Percentiles rank a stretch among this genome's conserved stretches.
Evolutionary conservation across 2,797 vertebrate genomes (phyloP).

Genomic region (Artibeus lituratus): DNA sequence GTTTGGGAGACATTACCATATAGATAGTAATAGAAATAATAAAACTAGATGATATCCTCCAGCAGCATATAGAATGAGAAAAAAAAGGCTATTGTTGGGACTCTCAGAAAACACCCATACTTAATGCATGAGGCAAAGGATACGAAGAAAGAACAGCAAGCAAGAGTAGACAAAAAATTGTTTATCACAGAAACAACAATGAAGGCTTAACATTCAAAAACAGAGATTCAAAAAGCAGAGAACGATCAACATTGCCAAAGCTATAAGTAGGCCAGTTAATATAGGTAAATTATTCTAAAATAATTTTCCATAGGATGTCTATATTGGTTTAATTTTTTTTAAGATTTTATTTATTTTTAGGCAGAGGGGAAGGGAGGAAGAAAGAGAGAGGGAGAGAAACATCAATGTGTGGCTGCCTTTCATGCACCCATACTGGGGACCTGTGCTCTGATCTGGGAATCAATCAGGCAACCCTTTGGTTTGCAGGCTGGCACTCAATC

Average conservation of each 20-base stretch:
- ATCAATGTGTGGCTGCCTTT: no score
- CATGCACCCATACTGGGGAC: no score
- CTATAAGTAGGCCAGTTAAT: background rate
- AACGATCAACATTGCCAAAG: background rate
- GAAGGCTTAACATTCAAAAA: background rate
- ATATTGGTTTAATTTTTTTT: background rate
- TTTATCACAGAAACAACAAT: background rate
- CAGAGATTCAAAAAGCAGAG: background rate
- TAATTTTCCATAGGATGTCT: background rate
- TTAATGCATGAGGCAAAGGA: background rate
- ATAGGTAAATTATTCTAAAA: no score
- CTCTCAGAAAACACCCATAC: background rate
- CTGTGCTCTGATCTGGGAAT: no score
- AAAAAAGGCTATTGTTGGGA: background rate
- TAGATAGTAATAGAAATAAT: slow-evolving; percentile 15
- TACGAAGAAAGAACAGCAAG: background rate
- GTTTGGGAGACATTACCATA: background rate
- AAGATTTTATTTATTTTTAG: no score
- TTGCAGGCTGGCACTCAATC: no score
- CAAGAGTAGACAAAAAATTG: background rate
- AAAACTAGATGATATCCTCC: background rate
- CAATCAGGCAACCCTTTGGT: no score
- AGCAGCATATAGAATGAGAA: background rate
- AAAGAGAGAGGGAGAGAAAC: no score
- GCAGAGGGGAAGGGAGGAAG: no score